A percentile compares a stretch with the other conserved stretches of the same genome.
Evolutionary conservation across 2,797 vertebrate species (phyloP).

Genomic region (Enteromius argenteus): DNA sequence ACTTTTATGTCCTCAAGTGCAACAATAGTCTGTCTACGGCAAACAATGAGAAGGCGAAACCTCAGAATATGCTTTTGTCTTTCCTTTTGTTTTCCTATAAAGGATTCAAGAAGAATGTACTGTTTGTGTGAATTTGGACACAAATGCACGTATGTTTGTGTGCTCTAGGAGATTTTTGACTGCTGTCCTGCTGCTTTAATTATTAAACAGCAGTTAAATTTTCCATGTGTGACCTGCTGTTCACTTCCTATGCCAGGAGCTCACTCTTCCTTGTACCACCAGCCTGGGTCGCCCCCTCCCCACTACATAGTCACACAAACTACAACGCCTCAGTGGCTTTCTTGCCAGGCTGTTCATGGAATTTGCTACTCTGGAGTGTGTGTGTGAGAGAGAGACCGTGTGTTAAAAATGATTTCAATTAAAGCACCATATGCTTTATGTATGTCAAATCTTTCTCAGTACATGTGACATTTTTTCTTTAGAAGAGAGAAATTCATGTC

Average conservation of each 20-base stretch:
- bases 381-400: not conserved
- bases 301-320: not conserved
- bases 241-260: constrained; percentile 51
- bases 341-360: constrained; percentile 17
- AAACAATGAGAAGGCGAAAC: not conserved
- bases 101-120: constrained; percentile 5
- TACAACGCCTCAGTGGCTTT: constrained; percentile 12
- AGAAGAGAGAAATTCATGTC: not conserved
- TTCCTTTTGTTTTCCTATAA: constrained; percentile 30
- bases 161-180: constrained; percentile 41
- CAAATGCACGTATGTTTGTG: not conserved
- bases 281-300: constrained; percentile 31
- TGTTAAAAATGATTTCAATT: not conserved
- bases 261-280: constrained; percentile 33
- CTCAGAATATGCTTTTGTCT: not conserved
- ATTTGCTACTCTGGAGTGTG: constrained; percentile 20
- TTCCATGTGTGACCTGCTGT: constrained; percentile 63
- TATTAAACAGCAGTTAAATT: constrained; percentile 64
- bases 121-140: not conserved
- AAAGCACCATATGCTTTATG: constrained; percentile 8
- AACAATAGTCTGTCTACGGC: constrained; percentile 9
- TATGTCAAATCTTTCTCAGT: not conserved
- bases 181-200: constrained; percentile 57
- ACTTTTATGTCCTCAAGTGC: constrained; percentile 7
- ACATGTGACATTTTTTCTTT: not conserved